Percentiles rank a stretch among this genome's conserved stretches.
These are phyloP conservation scores for Urocolius indicus DNA, from an alignment of 2,113 vertebrate species.

Conservation along the genomic window DNA sequence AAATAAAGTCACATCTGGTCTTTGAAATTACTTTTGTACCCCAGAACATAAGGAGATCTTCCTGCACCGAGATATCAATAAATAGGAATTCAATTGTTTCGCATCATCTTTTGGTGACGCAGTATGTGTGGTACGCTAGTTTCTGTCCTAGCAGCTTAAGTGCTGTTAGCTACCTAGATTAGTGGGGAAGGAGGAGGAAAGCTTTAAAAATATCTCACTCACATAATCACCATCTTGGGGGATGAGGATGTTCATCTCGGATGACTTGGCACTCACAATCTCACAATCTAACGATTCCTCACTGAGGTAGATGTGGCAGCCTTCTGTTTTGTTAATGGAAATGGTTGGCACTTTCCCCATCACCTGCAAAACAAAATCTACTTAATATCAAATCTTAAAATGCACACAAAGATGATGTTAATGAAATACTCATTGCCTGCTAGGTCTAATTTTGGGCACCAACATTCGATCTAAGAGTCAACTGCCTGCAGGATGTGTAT, in stretches of 20 bases:
- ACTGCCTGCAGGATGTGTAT: neutral
- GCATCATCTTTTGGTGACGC: neutral
- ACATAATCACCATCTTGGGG: conserved; percentile 93
- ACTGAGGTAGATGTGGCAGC: conserved; percentile 96
- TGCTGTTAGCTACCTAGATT: neutral
- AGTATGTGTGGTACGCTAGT: neutral
- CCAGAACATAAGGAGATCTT: neutral
- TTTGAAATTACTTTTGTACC: neutral
- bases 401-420: neutral
- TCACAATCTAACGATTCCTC: conserved; percentile 89
- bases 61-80: neutral
- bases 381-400: neutral
- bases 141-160: neutral
- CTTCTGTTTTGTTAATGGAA: conserved; percentile 98
- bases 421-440: neutral
- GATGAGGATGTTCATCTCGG: conserved; percentile 95
- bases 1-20: neutral
- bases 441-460: neutral
- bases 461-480: neutral
- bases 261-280: conserved; percentile 97
- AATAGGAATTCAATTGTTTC: neutral
- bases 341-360: conserved; percentile 95
- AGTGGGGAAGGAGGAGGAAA: neutral
- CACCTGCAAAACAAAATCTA: conserved; percentile 78
- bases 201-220: conserved; percentile 71